Evolutionary conservation across 2,113 vertebrate genomes (phyloP), one percentile per base, ranked within the genome.

Genomic region (Percopsis transmontana): DNA sequence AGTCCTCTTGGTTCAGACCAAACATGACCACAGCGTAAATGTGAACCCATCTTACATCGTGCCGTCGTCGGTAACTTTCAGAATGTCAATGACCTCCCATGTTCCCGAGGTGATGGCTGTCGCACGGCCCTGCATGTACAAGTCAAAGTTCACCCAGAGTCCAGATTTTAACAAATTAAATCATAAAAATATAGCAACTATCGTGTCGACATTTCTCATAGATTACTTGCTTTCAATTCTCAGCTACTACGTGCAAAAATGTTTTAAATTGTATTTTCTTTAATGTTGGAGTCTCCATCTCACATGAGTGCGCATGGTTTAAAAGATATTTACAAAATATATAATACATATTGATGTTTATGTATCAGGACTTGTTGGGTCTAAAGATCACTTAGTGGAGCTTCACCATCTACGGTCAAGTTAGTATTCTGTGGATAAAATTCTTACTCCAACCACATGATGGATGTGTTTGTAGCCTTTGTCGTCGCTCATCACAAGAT

Each of bases 11-110:
- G 27, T 7, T 33, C 27, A 33, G 8, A 33, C 5, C 27, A 33
- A n/a, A n/a, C n/a, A 33, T 33, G 27, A 33, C 27, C 27, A 33
- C 27, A 33, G 27, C 27, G 27, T 33, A 33, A n/a, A 58, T 41
- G 39, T 14, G 19, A 14, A 24, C 6, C 20, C 8, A 48, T 65
- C 92, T 69, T 91, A 99, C 96, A 99, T 87, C 62, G 10, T 53
- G 51, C 90, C 91, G 69, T 96, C 90, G 59, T 77, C 88, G 44
- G 93, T 96, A 70, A 96, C 93, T 89, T 92, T 95, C 79, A 95
- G 93, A 81, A 99, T 97, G 87, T 90, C 88, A 71, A 94, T 91
- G 81, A 95, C 96, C 81, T 99, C 97, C 96, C 96, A 99, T 62
- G 79, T 21, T 80, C 97, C 97, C 44, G 81, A 88, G 47, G 97